Base-by-base conservation (phyloP, 1,140 invertebrate genomes). In the Drosophila subobscura region DNA sequence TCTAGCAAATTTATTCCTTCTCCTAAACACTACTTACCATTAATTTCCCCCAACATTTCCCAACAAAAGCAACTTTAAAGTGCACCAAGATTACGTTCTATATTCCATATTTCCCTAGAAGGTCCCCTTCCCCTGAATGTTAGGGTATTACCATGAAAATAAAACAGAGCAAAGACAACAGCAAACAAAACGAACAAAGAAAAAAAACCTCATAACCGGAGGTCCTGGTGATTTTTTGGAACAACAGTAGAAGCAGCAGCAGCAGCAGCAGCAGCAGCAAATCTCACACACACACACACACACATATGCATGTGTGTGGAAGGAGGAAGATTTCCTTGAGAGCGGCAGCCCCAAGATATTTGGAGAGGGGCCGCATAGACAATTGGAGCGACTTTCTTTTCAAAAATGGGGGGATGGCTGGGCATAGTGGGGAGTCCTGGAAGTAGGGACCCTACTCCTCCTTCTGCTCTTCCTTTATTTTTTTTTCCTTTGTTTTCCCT, bases 191-290 rank as follows among this genome's bases (percentile, higher is more conserved):
- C 71, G 60, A 74, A 66, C 77, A 67, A 77, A 60, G 72, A 67
- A 45, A 77, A 80, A 45, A 77, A 67, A 68, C 55, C 80, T 85
- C 72, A 84, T 85, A 84, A 85, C 80, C 58, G 10, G 53, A 84
- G 77, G 57, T 64, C 73, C 67, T 61, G 58, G 40, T 25, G 51
- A 41, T 45, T 55, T 59, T 54, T 46, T 37, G 74, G 55, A 4
- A 37, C 10, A 37, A 10, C 10, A 37, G 10, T 10, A 37, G 1
- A 5, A 4, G 47, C 79, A 66, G 47, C 71, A 75, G 60, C 71
- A 83, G 27, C 16, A 20, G 0, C 16, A 20, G 16, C 1, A 20
- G 16, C 0, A 20, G 1, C 16, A 1, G 16, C 16, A 20, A 68
- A 37, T 12, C 16, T 12, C 33, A 12, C 10, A 10, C 10, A 10